Conservation (phyloP, 2,888 invertebrate genomes). For the Rutpela maculata region DNA sequence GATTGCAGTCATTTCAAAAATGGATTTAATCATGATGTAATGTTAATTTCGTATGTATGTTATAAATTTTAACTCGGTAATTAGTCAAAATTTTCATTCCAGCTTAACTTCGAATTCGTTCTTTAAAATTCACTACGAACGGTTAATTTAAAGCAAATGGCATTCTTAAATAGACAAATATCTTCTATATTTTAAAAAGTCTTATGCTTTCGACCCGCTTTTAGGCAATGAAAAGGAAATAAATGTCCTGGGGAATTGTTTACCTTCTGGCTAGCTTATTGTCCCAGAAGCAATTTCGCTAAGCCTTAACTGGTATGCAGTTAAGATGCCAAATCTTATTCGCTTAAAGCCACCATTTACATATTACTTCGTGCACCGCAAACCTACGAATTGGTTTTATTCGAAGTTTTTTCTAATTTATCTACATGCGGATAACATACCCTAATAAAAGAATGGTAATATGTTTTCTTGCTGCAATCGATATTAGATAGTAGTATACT, state of each 20-base stretch:
- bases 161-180: conserved; percentile 38
- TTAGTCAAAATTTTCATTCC: not conserved
- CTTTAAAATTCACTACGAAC: conserved; percentile 6
- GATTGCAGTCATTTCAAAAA: too few species aligned
- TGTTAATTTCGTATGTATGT: too few species aligned
- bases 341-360: conserved; percentile 23
- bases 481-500: too few species aligned
- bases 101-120: not conserved
- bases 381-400: not conserved
- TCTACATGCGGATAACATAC: too few species aligned
- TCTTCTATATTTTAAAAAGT: conserved; percentile 36
- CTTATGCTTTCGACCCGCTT: conserved; percentile 22
- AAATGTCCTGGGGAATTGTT: conserved; percentile 37
- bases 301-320: conserved; percentile 27
- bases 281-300: conserved; percentile 41
- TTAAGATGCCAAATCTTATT: conserved; percentile 17
- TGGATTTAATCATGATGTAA: too few species aligned
- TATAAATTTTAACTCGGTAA: not conserved
- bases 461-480: too few species aligned
- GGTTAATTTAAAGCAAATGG: conserved; percentile 21
- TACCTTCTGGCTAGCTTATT: conserved; percentile 40
- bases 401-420: not conserved
- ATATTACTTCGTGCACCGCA: conserved; percentile 15
- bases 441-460: too few species aligned
- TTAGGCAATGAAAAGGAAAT: conserved; percentile 38